Base-by-base conservation (phyloP, 2,113 vertebrate species). In the Chloroceryle aenea region DNA sequence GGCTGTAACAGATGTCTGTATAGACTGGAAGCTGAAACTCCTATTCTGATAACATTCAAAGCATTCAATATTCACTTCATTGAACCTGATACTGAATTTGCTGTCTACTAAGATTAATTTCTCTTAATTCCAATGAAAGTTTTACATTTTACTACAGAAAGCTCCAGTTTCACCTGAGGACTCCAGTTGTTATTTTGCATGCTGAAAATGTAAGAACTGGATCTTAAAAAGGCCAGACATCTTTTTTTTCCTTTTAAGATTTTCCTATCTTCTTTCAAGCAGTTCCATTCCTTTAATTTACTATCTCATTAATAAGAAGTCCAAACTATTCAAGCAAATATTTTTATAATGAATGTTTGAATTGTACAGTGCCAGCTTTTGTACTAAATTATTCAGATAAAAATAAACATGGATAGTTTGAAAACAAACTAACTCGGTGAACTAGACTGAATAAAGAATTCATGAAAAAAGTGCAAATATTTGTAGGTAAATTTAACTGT, bases 331-430 rank as follows among this genome's bases (percentile, higher is more conserved):
- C 56, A 87, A 78, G 48, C 23, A 95, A 92, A 82, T 87, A 85
- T 38, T 71, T 6, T 55, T 92, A 52, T 85, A 90, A 92, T 73
- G 63, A 89, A 82, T 85, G 14, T 14, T 48, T 93, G 56, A 87
- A 40, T 92, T 91, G 19, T 85, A 74, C 19, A 56, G 38, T 91
- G 43, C 16, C 30, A 87, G 30, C 19, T 91, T 74, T 91, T 89
- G 19, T 56, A 45, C 12, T 87, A 79, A 95, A 95, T 91, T 85
- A 92, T 94, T 94, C 69, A 62, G 62, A 64, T 76, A 67, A 92
- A 92, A 95, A 89, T 72, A 95, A 95, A 87, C 23, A 82, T 0
- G 10, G 29, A 50, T 20, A 36, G 23, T 85, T 82, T 87, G 38
- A 56, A 72, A 94, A 68, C 50, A 81, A 86, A 32, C 71, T 78